Evolutionary conservation across 23 tunicate genomes (phyloP), one percentile per base, ranked within the genome.

Genomic region (Styela clava): DNA sequence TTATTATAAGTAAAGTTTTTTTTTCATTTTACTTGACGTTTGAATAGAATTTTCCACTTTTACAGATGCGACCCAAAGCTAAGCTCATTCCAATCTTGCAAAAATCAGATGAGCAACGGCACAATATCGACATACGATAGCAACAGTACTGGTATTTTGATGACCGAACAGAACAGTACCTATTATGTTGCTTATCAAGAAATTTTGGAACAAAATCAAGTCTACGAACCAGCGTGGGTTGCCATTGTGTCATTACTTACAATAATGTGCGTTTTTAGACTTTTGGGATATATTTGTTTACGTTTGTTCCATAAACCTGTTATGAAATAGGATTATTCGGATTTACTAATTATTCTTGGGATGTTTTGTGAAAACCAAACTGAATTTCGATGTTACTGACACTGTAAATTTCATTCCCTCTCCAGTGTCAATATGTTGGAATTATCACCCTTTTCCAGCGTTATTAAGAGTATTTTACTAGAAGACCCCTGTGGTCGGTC

Each of bases 271-370:
- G 56, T 83, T 16, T 91, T 86, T 52, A 87, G 97, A 9, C 74
- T 83, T 2, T 31, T 86, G 28, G 97, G 97, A 0, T 91, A 91
- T 73, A 20, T 86, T 7, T 78, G 84, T 9, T 73, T 91, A 0
- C 84, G 97, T 9, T 34, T 86, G 33, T 74, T 91, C 37, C 97
- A 91, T 64, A 91, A 91, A 69, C 97, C 97, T 22, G 89, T 83
- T 28, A 73, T 74, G 23, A 91, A 91, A 68, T 91, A 85, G 74
- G 56, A 44, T 44, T 44, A 5, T 44, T 44, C n/a, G n/a, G n/a
- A n/a, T n/a, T n/a, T n/a, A n/a, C n/a, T n/a, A n/a, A n/a, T n/a
- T n/a, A n/a, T n/a, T n/a, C n/a, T n/a, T n/a, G n/a, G 27, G 73
- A 20, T 21, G 16, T 16, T 21, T 16, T 31, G 73, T 68, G 9